Evolutionary conservation across 2,888 invertebrate species (phyloP), one percentile per base, ranked within the genome.

Genomic region (Scrobipalpa costella): DNA sequence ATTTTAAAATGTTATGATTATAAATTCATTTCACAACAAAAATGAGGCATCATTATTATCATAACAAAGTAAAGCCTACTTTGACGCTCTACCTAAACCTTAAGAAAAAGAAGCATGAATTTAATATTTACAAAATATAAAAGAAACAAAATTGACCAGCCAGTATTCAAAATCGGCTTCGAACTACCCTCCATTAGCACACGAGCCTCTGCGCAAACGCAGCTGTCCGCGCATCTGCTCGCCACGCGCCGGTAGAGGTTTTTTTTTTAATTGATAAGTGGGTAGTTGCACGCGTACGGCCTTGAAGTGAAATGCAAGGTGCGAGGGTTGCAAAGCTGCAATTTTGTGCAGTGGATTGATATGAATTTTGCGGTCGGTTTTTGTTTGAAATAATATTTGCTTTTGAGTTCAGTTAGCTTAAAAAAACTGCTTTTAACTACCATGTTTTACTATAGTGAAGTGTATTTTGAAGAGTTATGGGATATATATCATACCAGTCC

Each of bases 201-300:
- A 13, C 69, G 68, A 68, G 27, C 27, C 27, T 27, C 66, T 52
- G 69, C 67, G 63, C 61, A 27, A 62, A 71, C 66, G 70, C 77
- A 76, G 78, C 72, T 76, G 76, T 67, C 65, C 63, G 71, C 64
- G 70, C 78, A 77, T 74, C 79, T 78, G 77, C 73, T 66, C 55
- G 61, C 61, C 65, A 63, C 65, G 65, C 65, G 67, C 67, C 67
- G 36, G 63, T 59, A 44, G 40, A 21, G 21, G 1, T 27, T 27
- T 17, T 33, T 55, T 55, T 55, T 55, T 55, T 62, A 64, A 57
- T 64, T 52, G 33, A 19, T 62, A 27, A 57, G 63, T 49, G 55
- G 34, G n/a, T 55, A 34, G 55, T 55, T 55, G 55, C 33, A 34
- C 33, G 27, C 34, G 7, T n/a, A 34, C 63, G 66, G 62, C 70